Conservation (phyloP, 2,797 vertebrate genomes). For the Aselliscus stoliczkanus region DNA sequence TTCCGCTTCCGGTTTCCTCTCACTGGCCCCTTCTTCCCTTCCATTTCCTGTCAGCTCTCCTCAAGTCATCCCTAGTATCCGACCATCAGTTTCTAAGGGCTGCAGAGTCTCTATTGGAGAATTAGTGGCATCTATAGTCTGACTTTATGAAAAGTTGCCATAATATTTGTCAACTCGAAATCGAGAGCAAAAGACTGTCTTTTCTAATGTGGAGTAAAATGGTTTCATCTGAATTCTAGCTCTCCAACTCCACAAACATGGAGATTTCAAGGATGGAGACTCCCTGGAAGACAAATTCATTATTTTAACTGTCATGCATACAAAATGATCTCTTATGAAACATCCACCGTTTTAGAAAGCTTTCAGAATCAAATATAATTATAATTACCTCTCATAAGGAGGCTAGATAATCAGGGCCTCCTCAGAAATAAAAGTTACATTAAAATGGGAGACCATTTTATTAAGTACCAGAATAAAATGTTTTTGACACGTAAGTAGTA, state of each 20-base stretch:
- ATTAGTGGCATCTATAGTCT: not conserved
- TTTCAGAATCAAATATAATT: conserved; percentile 50
- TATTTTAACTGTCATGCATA: not conserved
- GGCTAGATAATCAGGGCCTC: not conserved
- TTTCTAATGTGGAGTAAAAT: not conserved
- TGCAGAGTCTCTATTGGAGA: not conserved
- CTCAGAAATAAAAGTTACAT: conserved; percentile 43
- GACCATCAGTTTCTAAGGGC: not conserved
- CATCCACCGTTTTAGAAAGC: conserved; percentile 16
- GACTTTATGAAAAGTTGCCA: not conserved
- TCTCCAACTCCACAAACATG: not conserved
- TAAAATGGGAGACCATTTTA: conserved; percentile 21
- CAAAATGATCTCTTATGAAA: conserved; percentile 33
- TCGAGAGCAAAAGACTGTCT: not conserved
- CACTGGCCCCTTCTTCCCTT: not conserved
- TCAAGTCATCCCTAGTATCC: not conserved
- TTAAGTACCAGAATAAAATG: conserved; percentile 23
- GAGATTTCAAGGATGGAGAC: not conserved
- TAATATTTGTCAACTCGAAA: not conserved
- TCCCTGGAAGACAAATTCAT: not conserved
- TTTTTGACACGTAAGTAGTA: not conserved
- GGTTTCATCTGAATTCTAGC: not conserved
- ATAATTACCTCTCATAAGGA: conserved; percentile 18
- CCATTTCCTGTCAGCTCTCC: not conserved
- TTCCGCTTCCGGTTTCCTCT: not conserved